These are phyloP conservation scores for Ceuthmochares aereus DNA, from an alignment of 2,113 vertebrate species.

Conservation along the genomic window DNA sequence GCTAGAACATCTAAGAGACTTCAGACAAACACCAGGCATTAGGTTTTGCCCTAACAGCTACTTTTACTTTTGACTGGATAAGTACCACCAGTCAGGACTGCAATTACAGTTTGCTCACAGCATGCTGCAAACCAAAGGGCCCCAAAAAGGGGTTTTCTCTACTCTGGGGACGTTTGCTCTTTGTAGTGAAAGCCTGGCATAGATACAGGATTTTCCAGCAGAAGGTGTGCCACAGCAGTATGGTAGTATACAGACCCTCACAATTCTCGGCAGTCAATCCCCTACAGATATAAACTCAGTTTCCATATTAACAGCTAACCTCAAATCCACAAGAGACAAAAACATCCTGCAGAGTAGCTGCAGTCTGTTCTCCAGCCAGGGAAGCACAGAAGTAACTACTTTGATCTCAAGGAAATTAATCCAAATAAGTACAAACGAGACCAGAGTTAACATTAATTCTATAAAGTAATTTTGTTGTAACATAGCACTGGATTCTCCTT, in stretches of 20 bases:
- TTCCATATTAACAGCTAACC: neutral
- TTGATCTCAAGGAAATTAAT: constrained; percentile 42
- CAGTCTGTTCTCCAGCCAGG: neutral
- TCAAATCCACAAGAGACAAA: neutral
- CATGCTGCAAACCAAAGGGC: neutral
- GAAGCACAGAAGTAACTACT: neutral
- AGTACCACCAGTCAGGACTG: neutral
- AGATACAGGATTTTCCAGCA: neutral
- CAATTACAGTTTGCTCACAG: neutral
- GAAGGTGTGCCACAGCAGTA: neutral
- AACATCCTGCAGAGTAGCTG: neutral
- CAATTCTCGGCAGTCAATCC: neutral
- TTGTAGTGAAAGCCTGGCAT: neutral
- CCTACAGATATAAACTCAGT: neutral
- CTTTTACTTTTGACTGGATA: neutral
- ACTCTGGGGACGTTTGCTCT: neutral
- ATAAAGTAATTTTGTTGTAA: neutral
- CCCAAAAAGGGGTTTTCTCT: neutral
- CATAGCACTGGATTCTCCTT: neutral
- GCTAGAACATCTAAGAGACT: constrained; percentile 86
- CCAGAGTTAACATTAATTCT: neutral
- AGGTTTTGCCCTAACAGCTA: neutral
- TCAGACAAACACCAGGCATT: constrained; percentile 16
- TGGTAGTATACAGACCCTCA: neutral
- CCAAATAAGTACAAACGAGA: constrained; percentile 15